Evolutionary conservation across 2,888 invertebrate species (phyloP), one percentile per base, ranked within the genome.

Genomic region (Belgica antarctica): DNA sequence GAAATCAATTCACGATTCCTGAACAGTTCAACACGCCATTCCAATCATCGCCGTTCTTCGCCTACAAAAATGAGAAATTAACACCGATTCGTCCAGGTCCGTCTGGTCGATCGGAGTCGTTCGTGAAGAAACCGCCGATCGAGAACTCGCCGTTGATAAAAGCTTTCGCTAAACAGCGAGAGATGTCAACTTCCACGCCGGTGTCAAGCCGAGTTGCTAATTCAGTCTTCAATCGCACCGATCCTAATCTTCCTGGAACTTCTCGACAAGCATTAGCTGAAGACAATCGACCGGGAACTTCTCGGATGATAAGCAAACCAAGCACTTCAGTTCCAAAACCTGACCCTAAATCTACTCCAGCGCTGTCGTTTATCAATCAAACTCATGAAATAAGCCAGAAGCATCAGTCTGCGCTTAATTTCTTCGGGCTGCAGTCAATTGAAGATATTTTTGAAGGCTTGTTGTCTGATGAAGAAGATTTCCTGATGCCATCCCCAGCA

Each of bases 401-500:
- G 5, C 2, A 62, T 8, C n/a, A n/a, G 17, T 17, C 27, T n/a
- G 46, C 34, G 2, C 36, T 69, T 19, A 41, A 41, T 1, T 70
- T 70, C 28, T 27, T 70, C 0, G 70, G 70, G 4, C 25, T 34
- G 8, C 36, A 12, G 7, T 61, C 70, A 10, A 36, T 70, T 25
- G 59, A 59, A 10, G 70, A 70, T 27, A 36, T 70, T 36, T 70
- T 70, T 41, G 70, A 70, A 19, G 70, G 70, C 5, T 19, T 52
- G 3, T 41, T 15, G n/a, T 12, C 12, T 4, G 41, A 41, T n/a
- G 41, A 41, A 41, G 41, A 10, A 41, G 41, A 41, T 31, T 10
- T 31, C 5, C 31, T n/a, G n/a, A 34, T 63, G 63, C n/a, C 22
- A 36, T 7, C n/a, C n/a, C n/a, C 31, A 10, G 4, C 31, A 31